phyloP scores from a whole-genome alignment of 2,797 vertebrate genomes.

The Spinus pinus region DNA sequence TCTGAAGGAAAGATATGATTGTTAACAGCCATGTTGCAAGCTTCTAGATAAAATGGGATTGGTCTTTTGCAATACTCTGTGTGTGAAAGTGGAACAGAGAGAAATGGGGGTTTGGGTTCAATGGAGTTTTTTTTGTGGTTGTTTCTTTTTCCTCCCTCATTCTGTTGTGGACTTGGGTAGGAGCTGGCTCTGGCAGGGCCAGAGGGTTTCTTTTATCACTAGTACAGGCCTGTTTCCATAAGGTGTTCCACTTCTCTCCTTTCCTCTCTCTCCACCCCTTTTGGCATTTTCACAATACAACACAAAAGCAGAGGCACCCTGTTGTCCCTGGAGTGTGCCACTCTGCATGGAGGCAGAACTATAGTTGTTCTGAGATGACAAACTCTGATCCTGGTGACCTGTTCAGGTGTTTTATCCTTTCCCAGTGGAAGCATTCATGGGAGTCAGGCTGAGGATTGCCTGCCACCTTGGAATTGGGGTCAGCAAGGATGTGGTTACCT shows the following conservation, averaged over 20 bases:
- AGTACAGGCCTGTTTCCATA: not conserved
- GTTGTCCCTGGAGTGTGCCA: not conserved
- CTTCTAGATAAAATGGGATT: not conserved
- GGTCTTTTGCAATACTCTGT: not conserved
- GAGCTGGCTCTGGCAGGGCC: not conserved
- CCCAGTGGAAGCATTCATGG: not conserved
- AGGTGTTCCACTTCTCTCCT: not conserved
- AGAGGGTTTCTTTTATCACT: not conserved
- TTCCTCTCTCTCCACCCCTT: not conserved
- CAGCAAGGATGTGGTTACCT: too few species aligned
- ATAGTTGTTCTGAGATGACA: not conserved
- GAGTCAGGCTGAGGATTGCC: not conserved
- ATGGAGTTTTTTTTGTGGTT: not conserved
- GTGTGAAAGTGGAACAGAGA: not conserved
- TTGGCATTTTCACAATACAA: not conserved
- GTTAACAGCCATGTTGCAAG: not conserved
- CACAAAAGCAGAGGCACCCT: not conserved
- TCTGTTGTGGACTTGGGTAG: not conserved
- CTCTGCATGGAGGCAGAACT: not conserved
- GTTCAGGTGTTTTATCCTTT: not conserved
- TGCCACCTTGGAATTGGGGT: not conserved
- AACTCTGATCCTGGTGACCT: not conserved
- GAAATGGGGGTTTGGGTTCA: rapidly evolving
- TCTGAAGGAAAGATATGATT: not conserved
- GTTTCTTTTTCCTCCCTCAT: rapidly evolving